Conservation (phyloP, 2,113 vertebrate genomes). For the Actenoides lindsayi region DNA sequence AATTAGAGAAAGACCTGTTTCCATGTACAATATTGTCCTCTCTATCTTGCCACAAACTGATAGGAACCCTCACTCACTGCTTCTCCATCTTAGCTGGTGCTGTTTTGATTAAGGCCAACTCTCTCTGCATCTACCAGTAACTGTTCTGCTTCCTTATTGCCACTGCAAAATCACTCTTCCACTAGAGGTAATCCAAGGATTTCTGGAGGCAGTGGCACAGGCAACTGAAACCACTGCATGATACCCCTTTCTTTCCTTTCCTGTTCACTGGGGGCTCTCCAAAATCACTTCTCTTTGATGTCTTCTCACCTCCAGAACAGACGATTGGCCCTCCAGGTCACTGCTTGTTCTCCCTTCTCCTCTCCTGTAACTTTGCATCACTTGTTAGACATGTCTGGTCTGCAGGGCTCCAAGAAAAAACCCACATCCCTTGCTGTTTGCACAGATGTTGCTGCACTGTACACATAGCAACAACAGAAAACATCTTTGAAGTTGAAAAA, state of each 20-base stretch:
- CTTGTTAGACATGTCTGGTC: neutral
- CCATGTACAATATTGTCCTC: neutral
- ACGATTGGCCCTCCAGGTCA: rapidly evolving
- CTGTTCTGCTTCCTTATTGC: neutral
- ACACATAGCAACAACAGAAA: neutral
- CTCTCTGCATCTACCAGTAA: neutral
- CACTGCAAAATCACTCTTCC: neutral
- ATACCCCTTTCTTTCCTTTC: neutral
- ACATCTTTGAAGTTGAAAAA: neutral
- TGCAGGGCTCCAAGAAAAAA: neutral
- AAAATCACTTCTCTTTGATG: neutral
- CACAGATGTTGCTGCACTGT: neutral
- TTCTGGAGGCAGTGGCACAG: neutral
- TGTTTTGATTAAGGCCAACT: neutral
- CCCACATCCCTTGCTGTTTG: neutral
- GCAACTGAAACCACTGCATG: neutral
- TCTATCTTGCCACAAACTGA: neutral
- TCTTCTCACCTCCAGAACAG: neutral
- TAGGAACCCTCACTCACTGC: neutral
- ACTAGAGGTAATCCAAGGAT: neutral
- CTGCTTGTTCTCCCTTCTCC: neutral
- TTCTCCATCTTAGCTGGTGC: neutral
- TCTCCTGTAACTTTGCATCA: neutral
- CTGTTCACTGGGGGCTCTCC: neutral
- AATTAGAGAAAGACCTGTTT: neutral